A percentile compares a stretch with the other conserved stretches of the same genome.
Evolutionary conservation across 2,113 vertebrate species (phyloP).

Genomic region (Perognathus longimembris): DNA sequence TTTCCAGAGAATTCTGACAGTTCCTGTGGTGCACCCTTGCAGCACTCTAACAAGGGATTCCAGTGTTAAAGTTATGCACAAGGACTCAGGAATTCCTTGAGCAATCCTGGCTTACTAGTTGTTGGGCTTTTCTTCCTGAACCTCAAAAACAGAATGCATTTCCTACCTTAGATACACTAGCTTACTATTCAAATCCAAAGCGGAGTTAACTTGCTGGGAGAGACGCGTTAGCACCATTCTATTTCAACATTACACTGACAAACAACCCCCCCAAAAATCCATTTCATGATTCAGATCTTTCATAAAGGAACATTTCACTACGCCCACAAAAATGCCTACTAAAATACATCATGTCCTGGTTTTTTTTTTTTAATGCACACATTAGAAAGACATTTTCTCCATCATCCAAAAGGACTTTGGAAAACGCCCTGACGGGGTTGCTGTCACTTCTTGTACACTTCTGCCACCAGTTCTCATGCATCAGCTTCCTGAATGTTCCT

Average conservation of each 20-base stretch:
- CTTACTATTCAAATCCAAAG: constrained; percentile 41
- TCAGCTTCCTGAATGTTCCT: constrained; percentile 58
- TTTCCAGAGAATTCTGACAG: not conserved
- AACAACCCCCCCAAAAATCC: constrained; percentile 11
- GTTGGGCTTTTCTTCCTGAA: not conserved
- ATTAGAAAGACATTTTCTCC: constrained; percentile 56
- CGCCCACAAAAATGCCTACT: constrained; percentile 21
- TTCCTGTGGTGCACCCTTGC: not conserved
- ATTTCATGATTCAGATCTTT: constrained; percentile 55
- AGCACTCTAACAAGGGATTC: not conserved
- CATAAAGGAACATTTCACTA: not conserved
- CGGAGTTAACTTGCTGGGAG: not conserved
- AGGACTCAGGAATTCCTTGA: not conserved
- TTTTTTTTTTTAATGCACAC: constrained; percentile 19
- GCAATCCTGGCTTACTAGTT: not conserved
- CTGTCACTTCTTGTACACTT: constrained; percentile 51
- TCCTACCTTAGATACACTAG: not conserved
- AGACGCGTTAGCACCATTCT: not conserved
- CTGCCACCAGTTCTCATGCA: constrained; percentile 61
- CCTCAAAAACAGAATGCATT: not conserved
- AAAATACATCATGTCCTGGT: constrained; percentile 36
- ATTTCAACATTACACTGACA: constrained; percentile 60
- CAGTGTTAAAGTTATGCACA: not conserved
- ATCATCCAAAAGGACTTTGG: not conserved
- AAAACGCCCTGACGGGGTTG: constrained; percentile 36